A percentile compares a stretch with the other conserved stretches of the same genome.
phyloP scores from a whole-genome alignment of 1,140 invertebrate species.

The Brevipalpus yothersi region DNA sequence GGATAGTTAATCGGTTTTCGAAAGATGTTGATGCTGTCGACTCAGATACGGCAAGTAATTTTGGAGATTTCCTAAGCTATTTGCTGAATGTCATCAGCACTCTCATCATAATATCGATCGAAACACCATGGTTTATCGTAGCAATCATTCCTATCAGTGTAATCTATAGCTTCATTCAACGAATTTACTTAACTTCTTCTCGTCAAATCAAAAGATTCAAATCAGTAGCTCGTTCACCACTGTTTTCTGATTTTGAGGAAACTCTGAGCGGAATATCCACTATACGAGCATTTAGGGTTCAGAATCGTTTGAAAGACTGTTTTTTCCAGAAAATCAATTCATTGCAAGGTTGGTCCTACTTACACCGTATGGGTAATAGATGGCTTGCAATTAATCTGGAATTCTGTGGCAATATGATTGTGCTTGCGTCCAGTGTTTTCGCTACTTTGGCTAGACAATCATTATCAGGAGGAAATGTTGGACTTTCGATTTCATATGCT shows the following conservation, averaged over 20 bases:
- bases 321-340: constrained; percentile 25
- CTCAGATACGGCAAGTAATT: constrained; percentile 28
- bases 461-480: constrained; percentile 51
- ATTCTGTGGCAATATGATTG: constrained; percentile 29
- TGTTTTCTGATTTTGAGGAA: constrained; percentile 94
- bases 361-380: constrained; percentile 19
- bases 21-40: constrained; percentile 35
- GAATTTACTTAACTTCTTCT: constrained; percentile 31
- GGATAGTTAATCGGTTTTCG: constrained; percentile 28
- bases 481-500: constrained; percentile 27
- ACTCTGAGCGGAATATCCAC: constrained; percentile 38
- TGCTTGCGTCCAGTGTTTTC: constrained; percentile 18
- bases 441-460: neutral
- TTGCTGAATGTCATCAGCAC: constrained; percentile 31
- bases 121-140: neutral
- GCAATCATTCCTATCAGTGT: constrained; percentile 8
- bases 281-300: constrained; percentile 24
- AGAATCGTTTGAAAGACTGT: constrained; percentile 15
- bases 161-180: constrained; percentile 16
- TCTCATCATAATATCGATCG: neutral
- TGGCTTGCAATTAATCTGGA: constrained; percentile 26
- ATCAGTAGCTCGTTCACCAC: constrained; percentile 80
- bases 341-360: constrained; percentile 25
- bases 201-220: constrained; percentile 82
- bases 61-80: constrained; percentile 20